Evolutionary conservation across 1,140 invertebrate genomes (phyloP), one percentile per base, ranked within the genome.

Genomic region (Geopemphigus sp.): DNA sequence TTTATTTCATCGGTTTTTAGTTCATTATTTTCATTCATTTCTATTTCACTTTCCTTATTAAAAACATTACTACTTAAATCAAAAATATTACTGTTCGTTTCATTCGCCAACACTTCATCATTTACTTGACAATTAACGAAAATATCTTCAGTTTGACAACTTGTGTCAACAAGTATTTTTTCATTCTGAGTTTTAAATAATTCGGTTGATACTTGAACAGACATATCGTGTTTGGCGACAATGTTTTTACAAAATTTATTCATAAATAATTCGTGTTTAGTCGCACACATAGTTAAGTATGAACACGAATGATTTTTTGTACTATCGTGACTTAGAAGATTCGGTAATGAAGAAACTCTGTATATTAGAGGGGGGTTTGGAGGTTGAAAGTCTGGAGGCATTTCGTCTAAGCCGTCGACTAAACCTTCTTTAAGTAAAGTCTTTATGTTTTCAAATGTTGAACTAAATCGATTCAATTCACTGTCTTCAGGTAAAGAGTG

Each of bases 361-460:
- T 91, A 88, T 81, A 92, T 86, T 59, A 88, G 88, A 0, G 90
- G 90, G 26, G 89, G 89, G 11, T 88, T 87, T 2, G 87, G 84
- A 1, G 88, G 85, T 5, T 85, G 83, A 81, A 88, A 88, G 53
- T 87, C 87, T 3, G 86, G 85, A 11, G 88, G 88, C 0, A 87
- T 86, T 70, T 89, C 88, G 82, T 87, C 86, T 47, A 89, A 78
- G 5, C 87, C 87, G 80, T 89, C 88, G n/a, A 87, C 83, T 82
- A 89, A 87, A 68, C 91, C 90, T 84, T 91, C 90, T 83, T 90
- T 90, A 64, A 92, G 87, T 63, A 93, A 84, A 54, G 91, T 91
- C 83, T 91, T 91, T 81, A 93, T 92, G 83, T 92, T 92, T 86
- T 92, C 91, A 85, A 93, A 93, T 3, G 92, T 93, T 59, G 90